Evolutionary conservation across 2,113 vertebrate genomes (phyloP), one percentile per base, ranked within the genome.

Genomic region (Indicator indicator): DNA sequence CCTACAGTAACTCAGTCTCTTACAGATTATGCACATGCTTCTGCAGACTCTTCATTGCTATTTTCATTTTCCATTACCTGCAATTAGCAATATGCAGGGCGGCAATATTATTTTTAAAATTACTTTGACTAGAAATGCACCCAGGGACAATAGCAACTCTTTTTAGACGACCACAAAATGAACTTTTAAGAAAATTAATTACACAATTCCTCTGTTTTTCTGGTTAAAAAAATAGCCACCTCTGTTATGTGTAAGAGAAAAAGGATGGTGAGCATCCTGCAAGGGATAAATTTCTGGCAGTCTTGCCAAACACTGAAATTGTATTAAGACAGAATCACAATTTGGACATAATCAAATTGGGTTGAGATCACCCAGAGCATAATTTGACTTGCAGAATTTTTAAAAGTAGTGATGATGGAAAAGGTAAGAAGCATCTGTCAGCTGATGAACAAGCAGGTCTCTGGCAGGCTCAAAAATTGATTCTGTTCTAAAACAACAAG

Each of bases 101-200:
- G 21, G 21, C 2, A 46, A 85, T 50, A 64, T 80, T 92, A 88
- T 74, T 89, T 93, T 77, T 68, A 83, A 17, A 70, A 83, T 71
- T 46, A 83, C 63, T 76, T 83, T 55, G 27, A 71, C 75, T 89
- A 87, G 42, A 91, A 94, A 88, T 48, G 32, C 46, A 80, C 65
- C 42, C 21, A 24, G 24, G 36, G 60, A 58, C 58, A 86, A 90
- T 1, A 75, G 36, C 18, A 93, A 52, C 50, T 84, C 73, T 74
- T 91, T 67, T 54, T 3, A 91, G 33, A 65, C 18, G 10, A 44
- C 12, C 40, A 30, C 23, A 20, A 74, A 89, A 32, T 21, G 23
- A 89, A 38, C 8, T 40, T 91, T 81, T 54, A 78, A 62, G 62
- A 74, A 72, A 88, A 96, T 65, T 71, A 50, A 86, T 75, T 20